Evolutionary conservation across 1,140 invertebrate genomes (phyloP), one percentile per base, ranked within the genome.

Genomic region (Metaphire vulgaris): DNA sequence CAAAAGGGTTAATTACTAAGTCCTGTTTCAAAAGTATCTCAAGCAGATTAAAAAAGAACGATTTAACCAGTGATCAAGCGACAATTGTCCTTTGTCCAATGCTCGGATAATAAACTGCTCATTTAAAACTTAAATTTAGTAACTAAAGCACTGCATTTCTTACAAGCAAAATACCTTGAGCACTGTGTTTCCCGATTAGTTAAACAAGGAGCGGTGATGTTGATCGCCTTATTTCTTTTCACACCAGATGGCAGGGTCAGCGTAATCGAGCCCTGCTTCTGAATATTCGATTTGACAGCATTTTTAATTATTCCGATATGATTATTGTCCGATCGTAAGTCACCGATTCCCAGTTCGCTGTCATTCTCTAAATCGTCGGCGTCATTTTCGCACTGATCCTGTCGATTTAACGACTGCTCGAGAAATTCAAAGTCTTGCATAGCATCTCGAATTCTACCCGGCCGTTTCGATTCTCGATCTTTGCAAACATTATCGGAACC

Each of bases 221-320:
- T 56, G 41, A 56, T 21, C 6, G 41, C 41, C 21, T 56, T 56
- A 21, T 56, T 56, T 56, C 21, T 56, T 21, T 56, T 56, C 6
- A 56, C 41, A 21, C 41, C 21, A 12, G 41, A 12, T 56, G 41
- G 21, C 21, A 21, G 21, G 6, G 41, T 12, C 41, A 21, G 41
- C 41, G 41, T 21, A 56, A 6, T 56, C 21, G 41, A 21, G 21
- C 6, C 41, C 41, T 56, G 41, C 41, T 56, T 56, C 41, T 56
- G 41, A 56, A 12, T 56, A 21, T 56, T 56, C 41, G 41, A 56
- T 21, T 56, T 56, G 41, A 56, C 41, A 21, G 41, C 21, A 56
- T 56, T 56, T 56, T 56, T 56, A 56, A 56, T 56, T 56, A 56
- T 56, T 6, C 41, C 41, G 41, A 56, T 56, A 56, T 56, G 41